phyloP scores from a whole-genome alignment of 2,888 invertebrate genomes.

The Parasteatoda lunata region DNA sequence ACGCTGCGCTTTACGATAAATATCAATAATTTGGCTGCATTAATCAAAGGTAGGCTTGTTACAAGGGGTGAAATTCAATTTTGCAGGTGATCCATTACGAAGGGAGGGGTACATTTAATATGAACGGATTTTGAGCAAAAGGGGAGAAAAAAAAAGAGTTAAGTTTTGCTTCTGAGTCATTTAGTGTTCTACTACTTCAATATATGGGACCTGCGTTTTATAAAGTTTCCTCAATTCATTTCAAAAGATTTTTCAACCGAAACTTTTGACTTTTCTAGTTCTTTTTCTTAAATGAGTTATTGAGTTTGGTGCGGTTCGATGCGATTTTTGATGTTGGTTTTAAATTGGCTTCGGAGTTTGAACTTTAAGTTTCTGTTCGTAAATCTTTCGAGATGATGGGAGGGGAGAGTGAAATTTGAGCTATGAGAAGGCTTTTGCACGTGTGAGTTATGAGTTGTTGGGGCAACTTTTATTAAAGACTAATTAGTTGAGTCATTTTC shows the following conservation, averaged over 20 bases:
- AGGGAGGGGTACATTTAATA: constrained; percentile 54
- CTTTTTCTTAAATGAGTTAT: constrained; percentile 43
- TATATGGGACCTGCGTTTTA: constrained; percentile 56
- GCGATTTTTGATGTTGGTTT: constrained; percentile 20
- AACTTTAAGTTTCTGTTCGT: not conserved
- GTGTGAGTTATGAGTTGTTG: not conserved
- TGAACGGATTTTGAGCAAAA: constrained; percentile 55
- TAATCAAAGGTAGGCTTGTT: constrained; percentile 63
- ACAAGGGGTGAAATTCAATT: constrained; percentile 56
- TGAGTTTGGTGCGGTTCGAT: constrained; percentile 25
- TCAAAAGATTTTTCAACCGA: constrained; percentile 39
- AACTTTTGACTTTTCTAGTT: constrained; percentile 22
- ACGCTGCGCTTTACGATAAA: constrained; percentile 66
- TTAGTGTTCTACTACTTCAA: constrained; percentile 28
- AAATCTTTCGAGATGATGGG: constrained; percentile 1
- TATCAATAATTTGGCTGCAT: constrained; percentile 66
- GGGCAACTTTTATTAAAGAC: constrained; percentile 13
- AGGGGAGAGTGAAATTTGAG: not conserved
- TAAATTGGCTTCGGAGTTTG: constrained; percentile 25
- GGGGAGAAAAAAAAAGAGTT: constrained; percentile 31
- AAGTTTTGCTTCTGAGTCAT: constrained; percentile 62
- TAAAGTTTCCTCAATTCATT: constrained; percentile 62
- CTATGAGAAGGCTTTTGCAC: not conserved
- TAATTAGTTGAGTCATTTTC: constrained; percentile 1
- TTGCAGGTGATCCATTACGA: constrained; percentile 65